Evolutionary conservation across 2,113 vertebrate species (phyloP).

Genomic region (Nerophis ophidion): DNA sequence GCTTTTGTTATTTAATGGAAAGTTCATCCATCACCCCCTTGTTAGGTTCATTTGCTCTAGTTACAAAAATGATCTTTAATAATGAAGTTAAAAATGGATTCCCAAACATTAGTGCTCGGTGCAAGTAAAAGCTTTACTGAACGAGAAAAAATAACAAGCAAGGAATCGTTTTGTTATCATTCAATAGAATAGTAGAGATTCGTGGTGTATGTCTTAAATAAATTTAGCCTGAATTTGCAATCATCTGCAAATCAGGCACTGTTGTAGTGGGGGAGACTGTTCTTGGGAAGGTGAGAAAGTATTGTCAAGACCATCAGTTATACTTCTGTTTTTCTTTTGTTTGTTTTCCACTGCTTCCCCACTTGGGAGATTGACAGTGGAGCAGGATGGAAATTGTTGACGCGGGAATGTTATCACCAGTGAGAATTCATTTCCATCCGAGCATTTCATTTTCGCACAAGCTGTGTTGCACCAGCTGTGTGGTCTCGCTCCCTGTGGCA

Average conservation of each 20-base stretch:
- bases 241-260: not conserved
- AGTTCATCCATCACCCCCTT: too few species aligned
- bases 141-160: too few species aligned
- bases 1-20: too few species aligned
- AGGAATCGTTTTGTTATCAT: too few species aligned
- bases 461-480: conserved; percentile 22
- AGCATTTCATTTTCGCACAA: conserved; percentile 36
- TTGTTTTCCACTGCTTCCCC: not conserved
- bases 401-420: conserved; percentile 24
- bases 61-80: too few species aligned
- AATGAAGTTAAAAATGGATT: too few species aligned
- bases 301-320: conserved; percentile 12
- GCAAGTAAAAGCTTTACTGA: too few species aligned
- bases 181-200: too few species aligned
- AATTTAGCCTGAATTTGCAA: too few species aligned
- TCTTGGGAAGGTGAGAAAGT: conserved; percentile 21
- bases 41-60: too few species aligned
- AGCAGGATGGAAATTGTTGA: conserved; percentile 10
- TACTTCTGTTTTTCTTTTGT: conserved; percentile 20
- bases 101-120: too few species aligned
- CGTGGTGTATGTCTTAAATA: too few species aligned
- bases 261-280: not conserved
- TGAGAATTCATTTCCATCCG: conserved; percentile 46
- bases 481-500: conserved; percentile 31
- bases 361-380: conserved; percentile 24